phyloP scores from a whole-genome alignment of 2,797 vertebrate species.

The Loriculus beryllinus region DNA sequence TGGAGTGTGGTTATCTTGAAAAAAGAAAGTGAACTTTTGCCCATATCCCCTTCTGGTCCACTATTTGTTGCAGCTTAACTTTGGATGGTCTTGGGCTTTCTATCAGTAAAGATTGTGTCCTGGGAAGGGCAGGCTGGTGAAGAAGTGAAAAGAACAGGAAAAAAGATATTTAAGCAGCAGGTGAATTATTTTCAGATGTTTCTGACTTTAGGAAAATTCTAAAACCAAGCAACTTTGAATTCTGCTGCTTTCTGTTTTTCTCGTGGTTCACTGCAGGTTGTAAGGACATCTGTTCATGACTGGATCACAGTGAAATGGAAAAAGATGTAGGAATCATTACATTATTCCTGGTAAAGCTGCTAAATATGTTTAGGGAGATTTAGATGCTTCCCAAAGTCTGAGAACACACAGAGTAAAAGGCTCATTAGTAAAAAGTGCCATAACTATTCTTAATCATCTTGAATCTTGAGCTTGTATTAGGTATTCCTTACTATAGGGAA shows the following conservation, averaged over 20 bases:
- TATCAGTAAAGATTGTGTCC: not conserved
- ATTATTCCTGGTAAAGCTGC: slow-evolving; percentile 44
- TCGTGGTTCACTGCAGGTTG: not conserved
- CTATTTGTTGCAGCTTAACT: not conserved
- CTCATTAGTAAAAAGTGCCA: not conserved
- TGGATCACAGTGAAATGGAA: not conserved
- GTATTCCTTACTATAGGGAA: not conserved
- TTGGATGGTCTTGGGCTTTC: not conserved
- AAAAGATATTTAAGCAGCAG: not conserved
- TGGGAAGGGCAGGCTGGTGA: not conserved
- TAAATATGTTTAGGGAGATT: slow-evolving; percentile 30
- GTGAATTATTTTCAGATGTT: not conserved
- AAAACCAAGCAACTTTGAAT: not conserved
- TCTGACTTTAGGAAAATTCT: not conserved
- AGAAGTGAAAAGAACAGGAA: not conserved
- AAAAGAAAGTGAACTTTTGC: not conserved
- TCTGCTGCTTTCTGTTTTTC: not conserved
- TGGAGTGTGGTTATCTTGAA: not conserved
- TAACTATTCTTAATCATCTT: slow-evolving; percentile 20
- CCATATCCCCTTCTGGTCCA: not conserved
- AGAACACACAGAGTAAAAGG: slow-evolving; percentile 17
- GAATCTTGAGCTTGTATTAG: slow-evolving; percentile 23
- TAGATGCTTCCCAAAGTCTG: slow-evolving; percentile 18
- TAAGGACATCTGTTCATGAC: not conserved
- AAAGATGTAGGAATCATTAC: slow-evolving; percentile 26